Conservation (phyloP, 2,113 vertebrate genomes). For the Asarcornis scutulata region DNA sequence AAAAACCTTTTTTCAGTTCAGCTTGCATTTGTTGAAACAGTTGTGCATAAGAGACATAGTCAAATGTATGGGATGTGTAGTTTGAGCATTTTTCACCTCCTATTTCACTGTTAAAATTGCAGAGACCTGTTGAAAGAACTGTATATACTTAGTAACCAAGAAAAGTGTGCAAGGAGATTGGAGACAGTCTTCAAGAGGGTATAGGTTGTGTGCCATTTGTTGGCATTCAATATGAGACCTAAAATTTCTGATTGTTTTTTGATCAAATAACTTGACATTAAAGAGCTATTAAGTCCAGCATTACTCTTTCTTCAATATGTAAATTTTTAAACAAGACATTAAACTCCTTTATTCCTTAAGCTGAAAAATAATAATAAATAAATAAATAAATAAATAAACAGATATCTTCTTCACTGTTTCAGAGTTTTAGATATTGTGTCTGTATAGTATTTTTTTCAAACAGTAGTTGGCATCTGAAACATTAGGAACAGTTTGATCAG, state of each 20-base stretch:
- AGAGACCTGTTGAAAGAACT: neutral
- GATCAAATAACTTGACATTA: neutral
- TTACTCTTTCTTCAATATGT: neutral
- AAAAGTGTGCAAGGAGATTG: neutral
- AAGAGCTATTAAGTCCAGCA: neutral
- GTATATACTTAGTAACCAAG: neutral
- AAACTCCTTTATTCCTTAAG: neutral
- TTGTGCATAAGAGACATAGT: neutral
- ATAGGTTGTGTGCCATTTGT: neutral
- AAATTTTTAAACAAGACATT: neutral
- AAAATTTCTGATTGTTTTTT: neutral
- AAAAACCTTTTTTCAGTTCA: neutral
- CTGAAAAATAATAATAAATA: neutral
- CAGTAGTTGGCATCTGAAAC: neutral
- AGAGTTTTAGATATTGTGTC: neutral
- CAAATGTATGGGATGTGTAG: neutral
- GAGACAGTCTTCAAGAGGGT: neutral
- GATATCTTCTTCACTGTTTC: neutral
- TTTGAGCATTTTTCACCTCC: neutral
- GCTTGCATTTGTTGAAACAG: neutral
- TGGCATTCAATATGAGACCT: neutral
- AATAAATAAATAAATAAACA: neutral
- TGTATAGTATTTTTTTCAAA: neutral
- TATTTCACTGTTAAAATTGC: neutral
- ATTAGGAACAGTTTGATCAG: neutral